Evolutionary conservation across 2,113 vertebrate species (phyloP), one percentile per base, ranked within the genome.

Genomic region (Clarias batrachus): DNA sequence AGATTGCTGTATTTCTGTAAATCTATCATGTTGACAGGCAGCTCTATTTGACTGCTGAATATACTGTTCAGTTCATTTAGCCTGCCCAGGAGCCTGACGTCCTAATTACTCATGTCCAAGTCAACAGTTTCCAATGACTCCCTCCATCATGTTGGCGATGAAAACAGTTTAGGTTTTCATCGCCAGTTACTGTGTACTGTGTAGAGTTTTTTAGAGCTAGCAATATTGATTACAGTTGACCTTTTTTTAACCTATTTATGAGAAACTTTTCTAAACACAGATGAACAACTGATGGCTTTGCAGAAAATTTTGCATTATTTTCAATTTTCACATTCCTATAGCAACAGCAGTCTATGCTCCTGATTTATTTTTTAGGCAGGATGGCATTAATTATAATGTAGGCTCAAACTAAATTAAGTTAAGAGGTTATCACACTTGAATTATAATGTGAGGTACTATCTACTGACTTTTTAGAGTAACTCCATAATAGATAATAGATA

Each of bases 131-230:
- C 83, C 82, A n/a, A 52, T 76, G 41, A 73, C 82, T 60, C 59
- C 79, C 48, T 86, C 52, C 41, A 57, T 87, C 76, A 84, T 84
- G 4, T 30, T 8, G 33, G 19, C 56, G 56, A 81, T 17, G 25
- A 84, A 89, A 86, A 89, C 65, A 65, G 66, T 84, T 88, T 80
- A n/a, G n/a, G n/a, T n/a, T n/a, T n/a, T n/a, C n/a, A n/a, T n/a
- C n/a, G n/a, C n/a, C n/a, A n/a, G n/a, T n/a, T n/a, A n/a, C 54
- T 37, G 78, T 83, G 73, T 84, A 78, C 57, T 79, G 63, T 52
- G 59, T 27, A 54, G 56, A 86, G 41, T 19, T 41, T 85, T 84
- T 80, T 11, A 41, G 52, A 17, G 52, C 14, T 33, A 56, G 0
- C 10, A 60, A 37, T 86, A 80, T 80, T 57, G 41, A 80, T 86